Evolutionary conservation across 2,888 invertebrate species (phyloP).

Genomic region (Rotaria sp.): DNA sequence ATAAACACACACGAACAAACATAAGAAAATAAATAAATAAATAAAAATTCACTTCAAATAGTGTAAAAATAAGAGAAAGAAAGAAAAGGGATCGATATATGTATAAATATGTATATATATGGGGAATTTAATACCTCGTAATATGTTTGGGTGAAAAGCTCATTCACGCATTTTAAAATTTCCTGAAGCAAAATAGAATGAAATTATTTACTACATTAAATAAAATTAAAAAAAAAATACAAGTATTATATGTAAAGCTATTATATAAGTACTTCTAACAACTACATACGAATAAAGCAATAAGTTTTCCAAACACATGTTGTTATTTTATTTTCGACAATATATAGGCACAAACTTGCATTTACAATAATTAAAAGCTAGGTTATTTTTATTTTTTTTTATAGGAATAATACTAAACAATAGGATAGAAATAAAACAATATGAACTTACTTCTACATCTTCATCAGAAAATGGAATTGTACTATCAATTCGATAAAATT

Average conservation of each 20-base stretch:
- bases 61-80: not conserved
- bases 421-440: not conserved
- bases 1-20: not conserved
- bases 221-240: not conserved
- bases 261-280: not conserved
- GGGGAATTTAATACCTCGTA: not conserved
- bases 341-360: not conserved
- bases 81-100: not conserved
- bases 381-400: not conserved
- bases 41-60: not conserved
- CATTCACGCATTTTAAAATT: conserved; percentile 29
- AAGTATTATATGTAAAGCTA: not conserved
- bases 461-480: not conserved
- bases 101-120: not conserved
- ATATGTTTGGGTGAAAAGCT: conserved; percentile 26
- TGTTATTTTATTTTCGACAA: not conserved
- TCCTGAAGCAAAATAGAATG: conserved; percentile 20
- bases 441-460: conserved; percentile 14
- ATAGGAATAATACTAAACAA: not conserved
- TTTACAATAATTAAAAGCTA: not conserved
- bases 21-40: not conserved
- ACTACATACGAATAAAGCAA: not conserved
- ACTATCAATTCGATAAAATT: not conserved
- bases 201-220: not conserved
- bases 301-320: no score